phyloP scores from a whole-genome alignment of 2,113 vertebrate species.

The Pongo pygmaeus region DNA sequence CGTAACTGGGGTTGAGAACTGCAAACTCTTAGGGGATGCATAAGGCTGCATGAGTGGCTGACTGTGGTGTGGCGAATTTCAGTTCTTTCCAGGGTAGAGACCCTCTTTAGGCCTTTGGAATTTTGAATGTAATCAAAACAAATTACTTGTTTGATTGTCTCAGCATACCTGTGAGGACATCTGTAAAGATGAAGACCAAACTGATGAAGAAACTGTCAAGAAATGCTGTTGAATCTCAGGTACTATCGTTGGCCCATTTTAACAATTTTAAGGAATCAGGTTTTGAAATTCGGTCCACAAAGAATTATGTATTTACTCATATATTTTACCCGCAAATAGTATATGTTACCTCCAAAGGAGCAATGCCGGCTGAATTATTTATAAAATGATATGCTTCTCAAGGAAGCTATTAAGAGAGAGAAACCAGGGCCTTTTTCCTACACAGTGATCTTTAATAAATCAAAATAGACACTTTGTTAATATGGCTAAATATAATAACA shows the following conservation, averaged over 20 bases:
- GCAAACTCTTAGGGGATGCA: neutral
- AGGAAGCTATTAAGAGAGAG: neutral
- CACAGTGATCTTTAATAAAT: neutral
- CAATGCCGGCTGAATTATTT: slow-evolving; percentile 7
- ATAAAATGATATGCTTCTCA: neutral
- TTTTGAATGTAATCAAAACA: neutral
- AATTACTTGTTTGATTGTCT: neutral
- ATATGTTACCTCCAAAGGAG: neutral
- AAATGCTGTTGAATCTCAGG: neutral
- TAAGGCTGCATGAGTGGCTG: neutral
- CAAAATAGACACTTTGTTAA: slow-evolving; percentile 16
- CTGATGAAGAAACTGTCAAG: neutral
- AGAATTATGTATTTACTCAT: neutral
- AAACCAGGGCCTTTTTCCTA: neutral
- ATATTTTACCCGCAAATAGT: neutral
- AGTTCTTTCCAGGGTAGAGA: neutral
- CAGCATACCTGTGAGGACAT: neutral
- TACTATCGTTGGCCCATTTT: neutral
- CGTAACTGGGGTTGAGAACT: neutral
- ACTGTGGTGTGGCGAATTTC: neutral
- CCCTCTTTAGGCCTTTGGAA: neutral
- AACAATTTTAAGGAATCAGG: neutral
- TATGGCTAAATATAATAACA: neutral
- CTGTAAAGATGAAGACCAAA: neutral
- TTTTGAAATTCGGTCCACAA: slow-evolving; percentile 5